Percentiles rank a stretch among this genome's conserved stretches.
These are phyloP conservation scores for Nemapogon koenigi DNA, from an alignment of 2,888 invertebrate genomes.

Conservation along the genomic window DNA sequence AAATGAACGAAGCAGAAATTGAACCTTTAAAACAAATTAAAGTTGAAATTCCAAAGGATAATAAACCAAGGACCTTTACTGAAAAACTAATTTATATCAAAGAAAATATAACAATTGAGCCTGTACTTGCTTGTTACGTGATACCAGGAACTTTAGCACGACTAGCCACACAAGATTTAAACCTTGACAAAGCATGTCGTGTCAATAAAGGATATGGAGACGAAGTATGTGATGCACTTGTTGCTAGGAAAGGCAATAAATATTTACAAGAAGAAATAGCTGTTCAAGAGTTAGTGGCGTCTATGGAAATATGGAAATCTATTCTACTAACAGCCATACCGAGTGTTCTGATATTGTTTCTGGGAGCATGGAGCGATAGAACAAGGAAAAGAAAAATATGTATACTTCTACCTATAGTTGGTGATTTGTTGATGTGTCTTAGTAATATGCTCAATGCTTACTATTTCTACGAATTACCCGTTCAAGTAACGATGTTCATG, in stretches of 20 bases:
- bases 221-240: conserved; percentile 75
- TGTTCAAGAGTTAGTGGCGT: conserved; percentile 61
- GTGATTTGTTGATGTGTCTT: conserved; percentile 52
- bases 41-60: no score
- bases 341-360: conserved; percentile 56
- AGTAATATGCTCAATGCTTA: conserved; percentile 59
- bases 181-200: conserved; percentile 84
- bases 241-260: conserved; percentile 71
- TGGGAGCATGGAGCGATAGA: conserved; percentile 69
- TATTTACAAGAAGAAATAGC: conserved; percentile 67
- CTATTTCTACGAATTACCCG: conserved; percentile 59
- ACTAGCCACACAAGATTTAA: conserved; percentile 81
- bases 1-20: conserved; percentile 34
- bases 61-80: conserved; percentile 31
- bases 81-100: conserved; percentile 52
- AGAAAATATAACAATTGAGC: conserved; percentile 70
- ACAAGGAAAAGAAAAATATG: conserved; percentile 63
- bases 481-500: conserved; percentile 54
- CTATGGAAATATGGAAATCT: conserved; percentile 62
- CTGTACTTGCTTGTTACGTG: conserved; percentile 68
- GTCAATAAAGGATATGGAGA: conserved; percentile 76
- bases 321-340: conserved; percentile 60
- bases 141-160: conserved; percentile 70
- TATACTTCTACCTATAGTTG: conserved; percentile 60
- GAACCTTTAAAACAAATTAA: conserved; percentile 33